Base-by-base conservation (phyloP, 2,888 invertebrate genomes). In the Toxonevra muliebris region DNA sequence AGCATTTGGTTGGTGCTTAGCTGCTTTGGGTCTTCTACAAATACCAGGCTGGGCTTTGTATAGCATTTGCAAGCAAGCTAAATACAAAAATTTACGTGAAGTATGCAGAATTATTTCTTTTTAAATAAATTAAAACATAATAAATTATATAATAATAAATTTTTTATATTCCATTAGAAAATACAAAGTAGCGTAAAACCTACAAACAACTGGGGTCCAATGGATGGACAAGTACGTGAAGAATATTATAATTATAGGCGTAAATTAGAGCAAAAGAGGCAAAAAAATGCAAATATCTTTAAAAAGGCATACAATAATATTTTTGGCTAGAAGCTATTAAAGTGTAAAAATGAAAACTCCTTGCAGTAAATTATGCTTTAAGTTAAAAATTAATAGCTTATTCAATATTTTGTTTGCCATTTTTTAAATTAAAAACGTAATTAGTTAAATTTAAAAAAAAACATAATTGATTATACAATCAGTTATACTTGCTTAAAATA, bases 1-100 rank as follows among this genome's bases (percentile, higher is more conserved):
- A 81, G 84, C 77, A 8, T 84, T 84, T 69, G 88, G 88, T 19
- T 88, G 86, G 86, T 79, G 78, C 11, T 76, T 88, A 19, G 82
- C 87, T 2, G 78, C 83, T 4, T 77, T 88, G 63, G 88, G 88
- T 13, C 77, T 88, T 1, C 20, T 87, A 0, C 88, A 88, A 76
- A 86, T 89, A 41, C 82, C 88, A 1, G 75, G 80, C 13, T 85
- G 85, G 84, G 83, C 80, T 20, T 17, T 81, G 10, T 83, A 78
- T 61, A 77, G 76, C n/a, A 58, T 79, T 57, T 77, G 68, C 41
- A 78, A 80, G 53, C 79, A 81, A 69, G 69, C 75, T 17, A 70
- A 73, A 2, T 50, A 65, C 3, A 53, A 64, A 42, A 71, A 67
- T 57, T 65, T 76, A 5, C 70, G 75, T 64, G 69, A 76, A 74